A percentile compares a stretch with the other conserved stretches of the same genome.
Conservation (phyloP, 2,113 vertebrate species). For the Alethe diademata region DNA sequence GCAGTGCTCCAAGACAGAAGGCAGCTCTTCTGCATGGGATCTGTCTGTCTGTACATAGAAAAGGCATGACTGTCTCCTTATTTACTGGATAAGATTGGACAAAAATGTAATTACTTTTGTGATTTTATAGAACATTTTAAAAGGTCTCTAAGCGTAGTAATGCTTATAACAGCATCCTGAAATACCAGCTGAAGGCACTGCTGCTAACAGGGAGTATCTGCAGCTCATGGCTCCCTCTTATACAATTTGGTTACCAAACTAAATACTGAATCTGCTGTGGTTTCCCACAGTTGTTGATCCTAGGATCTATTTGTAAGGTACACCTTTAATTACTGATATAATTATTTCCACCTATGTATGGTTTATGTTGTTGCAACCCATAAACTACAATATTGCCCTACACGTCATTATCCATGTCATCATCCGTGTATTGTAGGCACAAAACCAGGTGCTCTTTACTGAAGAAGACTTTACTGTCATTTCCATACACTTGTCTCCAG, state of each 20-base stretch:
- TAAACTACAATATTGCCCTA: not conserved
- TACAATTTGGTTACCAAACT: not conserved
- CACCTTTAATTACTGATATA: conserved; percentile 19
- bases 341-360: not conserved
- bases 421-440: not conserved
- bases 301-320: not conserved
- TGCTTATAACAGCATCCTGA: not conserved
- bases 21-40: not conserved
- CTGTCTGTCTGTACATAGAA: not conserved
- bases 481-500: not conserved
- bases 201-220: not conserved
- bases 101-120: not conserved
- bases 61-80: not conserved
- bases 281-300: conserved; percentile 20
- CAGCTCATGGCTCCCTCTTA: not conserved
- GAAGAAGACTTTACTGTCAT: not conserved
- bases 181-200: not conserved
- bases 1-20: not conserved
- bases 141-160: not conserved
- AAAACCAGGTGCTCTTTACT: not conserved
- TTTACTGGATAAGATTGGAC: not conserved
- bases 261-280: not conserved
- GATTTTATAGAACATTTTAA: not conserved
- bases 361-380: not conserved
- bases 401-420: not conserved